Percentiles rank a stretch among this genome's conserved stretches.
Conservation (phyloP, 2,888 invertebrate species). For the Perithous albicinctus region DNA sequence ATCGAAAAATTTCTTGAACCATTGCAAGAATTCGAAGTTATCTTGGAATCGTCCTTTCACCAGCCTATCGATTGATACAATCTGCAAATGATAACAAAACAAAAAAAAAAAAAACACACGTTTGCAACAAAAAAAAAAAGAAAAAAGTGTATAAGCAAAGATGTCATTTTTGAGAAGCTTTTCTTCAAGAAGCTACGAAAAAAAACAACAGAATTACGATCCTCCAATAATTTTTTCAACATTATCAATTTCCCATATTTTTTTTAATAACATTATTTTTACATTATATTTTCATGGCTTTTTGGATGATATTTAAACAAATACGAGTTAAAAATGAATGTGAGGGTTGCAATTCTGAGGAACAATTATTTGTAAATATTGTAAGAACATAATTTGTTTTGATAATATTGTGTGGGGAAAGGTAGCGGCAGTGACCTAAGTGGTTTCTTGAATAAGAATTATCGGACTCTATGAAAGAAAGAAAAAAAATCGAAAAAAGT, state of each 20-base stretch:
- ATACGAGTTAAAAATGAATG: neutral
- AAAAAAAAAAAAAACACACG: constrained; percentile 63
- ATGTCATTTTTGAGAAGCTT: neutral
- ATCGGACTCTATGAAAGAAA: neutral
- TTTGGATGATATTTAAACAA: too few species aligned
- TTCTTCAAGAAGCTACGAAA: neutral
- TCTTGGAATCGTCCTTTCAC: constrained; percentile 99
- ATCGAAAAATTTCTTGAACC: constrained; percentile 99
- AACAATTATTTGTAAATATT: neutral
- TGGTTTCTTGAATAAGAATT: neutral
- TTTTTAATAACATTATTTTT: too few species aligned
- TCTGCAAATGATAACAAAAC: constrained; percentile 88
- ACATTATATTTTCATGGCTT: too few species aligned
- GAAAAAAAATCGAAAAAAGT: constrained; percentile 65
- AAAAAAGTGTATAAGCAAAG: constrained; percentile 30
- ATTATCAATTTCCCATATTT: too few species aligned
- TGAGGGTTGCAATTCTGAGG: neutral
- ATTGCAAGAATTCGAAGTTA: constrained; percentile 99
- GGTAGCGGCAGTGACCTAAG: constrained; percentile 6
- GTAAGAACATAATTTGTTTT: neutral
- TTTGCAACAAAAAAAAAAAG: constrained; percentile 43
- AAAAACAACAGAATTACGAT: neutral
- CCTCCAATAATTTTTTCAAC: neutral
- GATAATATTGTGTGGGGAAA: constrained; percentile 1
- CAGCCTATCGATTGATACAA: constrained; percentile 96